Conservation (phyloP, 2,113 vertebrate species). For the Rhipidura dahli region DNA sequence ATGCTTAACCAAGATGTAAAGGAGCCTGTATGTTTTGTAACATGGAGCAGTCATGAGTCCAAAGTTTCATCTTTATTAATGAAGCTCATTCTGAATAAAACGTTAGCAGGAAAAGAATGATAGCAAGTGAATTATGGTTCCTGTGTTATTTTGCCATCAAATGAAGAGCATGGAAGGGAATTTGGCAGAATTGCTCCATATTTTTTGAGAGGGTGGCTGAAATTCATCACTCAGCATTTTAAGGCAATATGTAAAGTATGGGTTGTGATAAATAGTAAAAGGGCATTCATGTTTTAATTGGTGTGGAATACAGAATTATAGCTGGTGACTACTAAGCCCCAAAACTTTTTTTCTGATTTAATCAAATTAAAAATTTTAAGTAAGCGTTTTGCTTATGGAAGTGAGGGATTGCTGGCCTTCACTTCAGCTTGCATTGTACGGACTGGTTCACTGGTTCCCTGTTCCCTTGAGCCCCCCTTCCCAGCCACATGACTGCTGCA, state of each 20-base stretch:
- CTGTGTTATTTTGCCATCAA: slow-evolving; percentile 19
- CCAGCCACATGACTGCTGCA: neutral
- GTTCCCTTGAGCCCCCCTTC: neutral
- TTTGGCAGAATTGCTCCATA: neutral
- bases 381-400: neutral
- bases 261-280: neutral
- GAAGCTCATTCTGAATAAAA: slow-evolving; percentile 60
- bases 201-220: neutral
- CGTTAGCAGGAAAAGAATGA: slow-evolving; percentile 48
- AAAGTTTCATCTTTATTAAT: slow-evolving; percentile 65
- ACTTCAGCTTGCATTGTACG: neutral
- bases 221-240: neutral
- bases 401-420: neutral
- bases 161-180: neutral
- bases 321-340: neutral
- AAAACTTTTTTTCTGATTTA: neutral
- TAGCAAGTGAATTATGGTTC: slow-evolving; percentile 2
- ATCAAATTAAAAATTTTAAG: neutral
- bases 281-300: neutral
- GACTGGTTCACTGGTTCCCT: neutral
- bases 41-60: slow-evolving; percentile 65
- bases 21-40: slow-evolving; percentile 66
- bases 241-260: neutral
- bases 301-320: neutral
- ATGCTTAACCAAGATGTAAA: slow-evolving; percentile 46